Evolutionary conservation across 2,113 vertebrate species (phyloP).

Genomic region (Takifugu flavidus): DNA sequence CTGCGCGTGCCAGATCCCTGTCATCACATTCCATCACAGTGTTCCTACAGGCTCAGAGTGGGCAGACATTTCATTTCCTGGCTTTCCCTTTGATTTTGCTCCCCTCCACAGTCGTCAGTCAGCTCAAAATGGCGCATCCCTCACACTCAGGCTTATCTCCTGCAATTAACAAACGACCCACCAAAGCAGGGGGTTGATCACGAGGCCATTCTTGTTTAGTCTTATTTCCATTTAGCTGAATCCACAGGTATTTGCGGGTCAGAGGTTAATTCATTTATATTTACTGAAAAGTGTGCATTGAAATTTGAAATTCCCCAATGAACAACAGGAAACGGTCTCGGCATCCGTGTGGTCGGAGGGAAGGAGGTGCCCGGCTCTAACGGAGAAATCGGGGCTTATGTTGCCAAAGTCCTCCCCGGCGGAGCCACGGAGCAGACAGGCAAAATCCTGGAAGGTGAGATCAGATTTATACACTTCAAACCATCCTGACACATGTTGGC

Average conservation of each 20-base stretch:
- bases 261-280: too few species aligned
- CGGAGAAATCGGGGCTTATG: constrained; percentile 93
- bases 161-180: constrained; percentile 55
- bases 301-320: not conserved
- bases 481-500: too few species aligned
- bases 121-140: constrained; percentile 63
- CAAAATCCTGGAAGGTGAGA: constrained; percentile 92
- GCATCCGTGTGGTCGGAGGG: constrained; percentile 92
- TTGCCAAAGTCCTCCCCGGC: constrained; percentile 94
- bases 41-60: constrained; percentile 42
- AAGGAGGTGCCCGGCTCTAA: constrained; percentile 91
- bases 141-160: constrained; percentile 53
- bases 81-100: constrained; percentile 53
- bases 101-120: constrained; percentile 52
- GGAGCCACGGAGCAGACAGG: constrained; percentile 92
- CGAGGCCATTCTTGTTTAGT: constrained; percentile 7
- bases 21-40: constrained; percentile 37
- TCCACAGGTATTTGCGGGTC: too few species aligned
- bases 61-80: constrained; percentile 58
- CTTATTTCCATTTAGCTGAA: too few species aligned
- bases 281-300: too few species aligned
- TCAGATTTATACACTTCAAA: not conserved
- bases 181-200: constrained; percentile 32
- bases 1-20: constrained; percentile 30
- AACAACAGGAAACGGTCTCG: constrained; percentile 90